These are phyloP conservation scores for Hedya salicella DNA, from an alignment of 2,888 invertebrate species.

Conservation along the genomic window DNA sequence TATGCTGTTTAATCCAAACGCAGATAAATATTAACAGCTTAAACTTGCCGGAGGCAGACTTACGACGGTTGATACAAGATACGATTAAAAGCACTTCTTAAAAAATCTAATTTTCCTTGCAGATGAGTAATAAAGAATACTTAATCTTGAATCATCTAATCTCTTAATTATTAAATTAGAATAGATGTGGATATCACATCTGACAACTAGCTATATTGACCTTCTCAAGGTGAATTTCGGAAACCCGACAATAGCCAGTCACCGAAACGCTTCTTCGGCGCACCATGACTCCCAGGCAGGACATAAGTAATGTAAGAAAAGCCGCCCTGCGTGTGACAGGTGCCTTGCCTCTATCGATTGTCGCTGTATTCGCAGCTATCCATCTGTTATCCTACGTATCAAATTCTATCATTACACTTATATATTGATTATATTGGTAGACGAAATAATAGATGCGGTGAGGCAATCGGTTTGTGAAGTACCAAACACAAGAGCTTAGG, in stretches of 20 bases:
- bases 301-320: slow-evolving; percentile 18
- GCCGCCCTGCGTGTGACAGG: not conserved
- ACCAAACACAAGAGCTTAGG: not conserved
- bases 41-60: not conserved
- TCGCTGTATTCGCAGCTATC: not conserved
- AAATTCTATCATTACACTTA: slow-evolving; percentile 15
- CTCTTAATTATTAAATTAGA: no score
- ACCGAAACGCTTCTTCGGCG: no score
- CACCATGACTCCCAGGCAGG: not conserved
- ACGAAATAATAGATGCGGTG: not conserved
- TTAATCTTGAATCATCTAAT: no score
- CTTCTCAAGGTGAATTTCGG: not conserved
- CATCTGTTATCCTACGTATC: not conserved
- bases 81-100: not conserved
- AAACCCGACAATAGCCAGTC: not conserved
- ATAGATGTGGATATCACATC: no score
- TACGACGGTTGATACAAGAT: no score
- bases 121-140: no score
- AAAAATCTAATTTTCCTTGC: no score
- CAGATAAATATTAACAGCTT: slow-evolving; percentile 7
- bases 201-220: not conserved
- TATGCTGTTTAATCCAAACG: slow-evolving; percentile 8
- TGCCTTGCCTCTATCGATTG: slow-evolving; percentile 1
- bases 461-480: not conserved
- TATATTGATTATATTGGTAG: slow-evolving; percentile 9